Conservation (phyloP, 2,797 vertebrate genomes). For the Coilia nasus region DNA sequence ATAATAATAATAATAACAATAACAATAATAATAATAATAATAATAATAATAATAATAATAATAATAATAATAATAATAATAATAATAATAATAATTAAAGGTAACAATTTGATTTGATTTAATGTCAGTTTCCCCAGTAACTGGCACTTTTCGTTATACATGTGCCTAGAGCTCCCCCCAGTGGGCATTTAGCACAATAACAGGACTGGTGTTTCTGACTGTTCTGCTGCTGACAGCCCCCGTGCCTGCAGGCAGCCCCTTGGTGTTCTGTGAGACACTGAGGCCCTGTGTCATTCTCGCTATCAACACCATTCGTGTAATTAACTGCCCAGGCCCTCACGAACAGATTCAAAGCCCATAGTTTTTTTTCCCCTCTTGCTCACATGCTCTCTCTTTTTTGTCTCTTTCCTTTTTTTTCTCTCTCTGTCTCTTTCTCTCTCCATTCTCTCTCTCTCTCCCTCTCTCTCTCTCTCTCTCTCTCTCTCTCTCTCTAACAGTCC, state of each 20-base stretch:
- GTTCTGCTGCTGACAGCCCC: neutral
- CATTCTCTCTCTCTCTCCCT: too few relatives aligned
- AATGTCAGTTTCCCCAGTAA: too few relatives aligned
- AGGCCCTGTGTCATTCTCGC: slow-evolving; percentile 47
- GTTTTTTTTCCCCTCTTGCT: slow-evolving; percentile 13
- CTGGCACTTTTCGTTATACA: slow-evolving; percentile 20
- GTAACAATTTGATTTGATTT: too few relatives aligned
- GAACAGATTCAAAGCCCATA: slow-evolving; percentile 7
- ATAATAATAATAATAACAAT: too few relatives aligned
- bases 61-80: too few relatives aligned
- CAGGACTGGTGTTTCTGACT: neutral
- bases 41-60: too few relatives aligned
- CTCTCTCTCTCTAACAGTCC: too few relatives aligned
- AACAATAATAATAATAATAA: too few relatives aligned
- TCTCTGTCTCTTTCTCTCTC: slow-evolving; percentile 14
- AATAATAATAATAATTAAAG: too few relatives aligned
- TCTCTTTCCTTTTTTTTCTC: slow-evolving; percentile 48
- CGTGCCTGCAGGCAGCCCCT: neutral
- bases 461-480: slow-evolving; percentile 34
- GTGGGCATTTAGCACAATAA: slow-evolving; percentile 47
- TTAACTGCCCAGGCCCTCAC: slow-evolving; percentile 51
- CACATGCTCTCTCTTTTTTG: neutral
- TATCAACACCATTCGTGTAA: slow-evolving; percentile 61
- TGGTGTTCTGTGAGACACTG: neutral
- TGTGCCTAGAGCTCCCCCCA: slow-evolving; percentile 64